phyloP scores from a whole-genome alignment of 2,888 invertebrate species.

The Desoria tigrina region DNA sequence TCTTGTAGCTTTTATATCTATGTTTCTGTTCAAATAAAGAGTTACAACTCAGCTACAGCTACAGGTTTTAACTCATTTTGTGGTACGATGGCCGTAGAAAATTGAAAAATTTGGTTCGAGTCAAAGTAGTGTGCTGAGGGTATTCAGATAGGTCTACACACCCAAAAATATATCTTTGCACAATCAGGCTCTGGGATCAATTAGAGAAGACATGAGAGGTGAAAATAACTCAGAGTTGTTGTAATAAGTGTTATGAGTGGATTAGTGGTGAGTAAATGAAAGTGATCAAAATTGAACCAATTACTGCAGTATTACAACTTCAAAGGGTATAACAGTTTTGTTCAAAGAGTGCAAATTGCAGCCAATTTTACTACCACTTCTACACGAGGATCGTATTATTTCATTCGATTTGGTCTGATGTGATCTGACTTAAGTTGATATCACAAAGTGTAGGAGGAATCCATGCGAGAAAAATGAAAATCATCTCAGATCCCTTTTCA shows the following conservation, averaged over 20 bases:
- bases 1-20: no score
- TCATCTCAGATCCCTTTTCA: conserved; percentile 29
- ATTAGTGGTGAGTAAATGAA: conserved; percentile 17
- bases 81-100: conserved; percentile 8
- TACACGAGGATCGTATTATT: conserved; percentile 4
- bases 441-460: neutral
- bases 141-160: neutral
- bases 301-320: conserved; percentile 12
- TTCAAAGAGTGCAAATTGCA: neutral
- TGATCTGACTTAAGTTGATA: conserved; percentile 12
- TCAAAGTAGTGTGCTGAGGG: neutral
- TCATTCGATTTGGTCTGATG: conserved; percentile 16
- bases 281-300: conserved; percentile 21
- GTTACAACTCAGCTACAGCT: neutral
- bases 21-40: no score
- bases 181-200: conserved; percentile 16
- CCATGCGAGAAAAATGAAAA: conserved; percentile 22
- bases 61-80: neutral
- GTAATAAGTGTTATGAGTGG: neutral
- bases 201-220: conserved; percentile 17
- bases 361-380: neutral
- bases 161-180: neutral
- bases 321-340: neutral
- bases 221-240: conserved; percentile 3
- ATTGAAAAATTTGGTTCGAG: neutral